Conservation (phyloP, 1,140 invertebrate genomes). For the Dreissena polymorpha region DNA sequence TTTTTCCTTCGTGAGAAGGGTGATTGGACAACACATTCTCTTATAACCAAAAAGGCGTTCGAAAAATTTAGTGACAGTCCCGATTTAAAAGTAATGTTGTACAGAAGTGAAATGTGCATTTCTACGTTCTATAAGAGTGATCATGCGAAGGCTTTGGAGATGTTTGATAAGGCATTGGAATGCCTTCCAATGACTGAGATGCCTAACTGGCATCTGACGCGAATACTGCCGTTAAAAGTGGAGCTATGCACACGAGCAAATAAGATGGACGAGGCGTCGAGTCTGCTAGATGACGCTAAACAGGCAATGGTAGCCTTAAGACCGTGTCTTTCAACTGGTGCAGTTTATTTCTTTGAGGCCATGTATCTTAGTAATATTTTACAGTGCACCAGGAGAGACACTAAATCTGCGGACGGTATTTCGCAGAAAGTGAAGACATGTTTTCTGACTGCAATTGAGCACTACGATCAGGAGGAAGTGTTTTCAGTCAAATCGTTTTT, state of each 20-base stretch:
- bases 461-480: slow-evolving; percentile 38
- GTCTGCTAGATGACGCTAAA: slow-evolving; percentile 12
- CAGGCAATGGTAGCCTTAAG: slow-evolving; percentile 26
- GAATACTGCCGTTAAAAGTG: slow-evolving; percentile 31
- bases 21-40: slow-evolving; percentile 18
- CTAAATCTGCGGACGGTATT: background rate
- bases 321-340: slow-evolving; percentile 39
- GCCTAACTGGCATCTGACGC: slow-evolving; percentile 31
- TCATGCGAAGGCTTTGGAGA: background rate
- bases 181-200: slow-evolving; percentile 11
- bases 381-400: slow-evolving; percentile 4
- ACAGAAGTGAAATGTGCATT: slow-evolving; percentile 43
- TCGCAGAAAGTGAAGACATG: slow-evolving; percentile 24
- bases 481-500: slow-evolving; percentile 44
- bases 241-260: slow-evolving; percentile 18
- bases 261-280: slow-evolving; percentile 24
- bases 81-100: slow-evolving; percentile 25
- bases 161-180: slow-evolving; percentile 32
- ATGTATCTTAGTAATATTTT: slow-evolving; percentile 28
- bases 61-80: slow-evolving; percentile 28
- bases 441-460: slow-evolving; percentile 43
- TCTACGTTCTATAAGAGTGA: slow-evolving; percentile 45
- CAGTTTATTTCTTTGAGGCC: slow-evolving; percentile 46
- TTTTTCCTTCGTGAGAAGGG: slow-evolving; percentile 35
- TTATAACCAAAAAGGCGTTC: slow-evolving; percentile 11